Evolutionary conservation across 2,888 invertebrate species (phyloP).

Genomic region (Branchellion lobata): DNA sequence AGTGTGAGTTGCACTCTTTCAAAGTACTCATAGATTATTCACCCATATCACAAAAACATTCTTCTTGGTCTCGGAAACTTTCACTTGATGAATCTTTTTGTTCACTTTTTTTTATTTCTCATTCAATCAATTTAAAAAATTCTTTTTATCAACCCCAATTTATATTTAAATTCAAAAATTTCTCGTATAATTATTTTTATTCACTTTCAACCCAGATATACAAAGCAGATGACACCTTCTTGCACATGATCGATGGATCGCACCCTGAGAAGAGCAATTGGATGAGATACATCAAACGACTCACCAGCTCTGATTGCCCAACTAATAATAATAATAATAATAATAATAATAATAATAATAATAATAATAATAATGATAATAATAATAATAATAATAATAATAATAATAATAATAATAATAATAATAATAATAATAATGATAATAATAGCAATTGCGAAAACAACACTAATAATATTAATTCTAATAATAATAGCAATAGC

Average conservation of each 20-base stretch:
- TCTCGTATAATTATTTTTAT: not conserved
- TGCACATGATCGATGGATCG: not conserved
- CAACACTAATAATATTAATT: not conserved
- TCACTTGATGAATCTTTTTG: not conserved
- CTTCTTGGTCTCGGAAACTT: not conserved
- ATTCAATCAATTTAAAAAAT: not conserved
- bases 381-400: not conserved
- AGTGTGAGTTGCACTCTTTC: not conserved
- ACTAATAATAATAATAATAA: not conserved
- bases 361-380: not conserved
- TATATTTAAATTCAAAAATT: not conserved
- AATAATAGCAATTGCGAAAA: not conserved
- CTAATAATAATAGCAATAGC: not conserved
- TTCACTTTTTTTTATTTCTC: not conserved
- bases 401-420: not conserved
- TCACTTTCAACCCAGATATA: not conserved
- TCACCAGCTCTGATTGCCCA: not conserved
- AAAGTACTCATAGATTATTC: not conserved
- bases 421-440: not conserved
- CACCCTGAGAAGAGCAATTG: not conserved
- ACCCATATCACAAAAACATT: not conserved
- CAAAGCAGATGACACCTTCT: not conserved
- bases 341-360: not conserved
- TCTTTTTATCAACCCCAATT: not conserved
- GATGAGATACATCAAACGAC: not conserved